phyloP scores from a whole-genome alignment of 1,140 invertebrate species.

The Latrodectus geometricus region DNA sequence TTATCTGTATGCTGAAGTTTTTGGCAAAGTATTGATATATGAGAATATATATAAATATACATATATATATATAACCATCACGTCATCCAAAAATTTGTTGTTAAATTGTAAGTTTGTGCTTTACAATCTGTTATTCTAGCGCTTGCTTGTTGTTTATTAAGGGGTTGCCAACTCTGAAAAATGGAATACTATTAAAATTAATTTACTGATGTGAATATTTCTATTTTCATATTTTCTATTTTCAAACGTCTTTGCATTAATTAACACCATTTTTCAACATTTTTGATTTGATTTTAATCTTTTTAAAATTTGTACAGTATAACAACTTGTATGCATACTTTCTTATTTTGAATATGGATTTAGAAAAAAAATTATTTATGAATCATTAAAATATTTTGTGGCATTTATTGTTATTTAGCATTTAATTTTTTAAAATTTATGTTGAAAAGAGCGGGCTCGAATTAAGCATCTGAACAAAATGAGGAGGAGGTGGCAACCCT shows the following conservation, averaged over 20 bases:
- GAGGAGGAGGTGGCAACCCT: slow-evolving; percentile 18
- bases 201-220: no score
- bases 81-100: slow-evolving; percentile 42
- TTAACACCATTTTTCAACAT: no score
- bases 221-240: no score
- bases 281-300: no score
- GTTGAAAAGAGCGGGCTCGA: neutral
- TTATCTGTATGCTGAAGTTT: slow-evolving; percentile 46
- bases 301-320: no score
- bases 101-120: slow-evolving; percentile 52
- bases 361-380: neutral
- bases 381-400: neutral
- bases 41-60: slow-evolving; percentile 39
- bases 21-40: slow-evolving; percentile 57
- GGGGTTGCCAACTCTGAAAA: slow-evolving; percentile 30
- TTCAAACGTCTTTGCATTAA: no score
- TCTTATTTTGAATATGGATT: neutral
- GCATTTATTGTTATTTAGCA: neutral
- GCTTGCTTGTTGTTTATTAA: slow-evolving; percentile 47
- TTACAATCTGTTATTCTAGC: slow-evolving; percentile 51
- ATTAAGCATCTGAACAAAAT: slow-evolving; percentile 35
- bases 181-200: neutral
- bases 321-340: no score
- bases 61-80: slow-evolving; percentile 54
- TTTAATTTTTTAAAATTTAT: neutral